Percentiles rank a stretch among this genome's conserved stretches.
phyloP scores from a whole-genome alignment of 1,140 invertebrate genomes.

The Ostrea denselamellosa region DNA sequence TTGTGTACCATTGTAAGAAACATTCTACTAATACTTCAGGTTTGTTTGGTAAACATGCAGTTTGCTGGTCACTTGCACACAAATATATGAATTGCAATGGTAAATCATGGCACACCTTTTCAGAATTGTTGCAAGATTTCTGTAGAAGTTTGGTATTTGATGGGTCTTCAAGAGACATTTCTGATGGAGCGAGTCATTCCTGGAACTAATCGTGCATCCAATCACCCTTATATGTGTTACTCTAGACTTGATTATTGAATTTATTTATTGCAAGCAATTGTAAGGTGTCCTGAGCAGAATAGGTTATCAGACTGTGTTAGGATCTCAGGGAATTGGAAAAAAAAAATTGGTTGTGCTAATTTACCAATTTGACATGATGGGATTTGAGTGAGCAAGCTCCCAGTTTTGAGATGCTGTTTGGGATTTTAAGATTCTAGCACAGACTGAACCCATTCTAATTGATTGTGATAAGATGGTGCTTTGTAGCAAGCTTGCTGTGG shows the following conservation, averaged over 20 bases:
- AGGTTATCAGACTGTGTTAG: neutral
- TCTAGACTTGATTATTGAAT: neutral
- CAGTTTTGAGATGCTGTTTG: neutral
- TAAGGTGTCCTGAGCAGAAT: neutral
- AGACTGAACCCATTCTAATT: no score
- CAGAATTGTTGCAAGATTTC: no score
- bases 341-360: neutral
- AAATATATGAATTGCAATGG: no score
- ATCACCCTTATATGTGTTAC: neutral
- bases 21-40: no score
- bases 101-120: no score
- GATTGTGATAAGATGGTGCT: slow-evolving; percentile 8
- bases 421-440: neutral
- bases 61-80: no score
- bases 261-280: neutral
- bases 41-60: no score
- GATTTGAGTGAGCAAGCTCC: neutral
- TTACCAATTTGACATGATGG: neutral
- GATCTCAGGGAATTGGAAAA: neutral
- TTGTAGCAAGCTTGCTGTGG: neutral
- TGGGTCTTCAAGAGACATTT: neutral
- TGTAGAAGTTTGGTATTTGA: neutral
- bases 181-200: neutral
- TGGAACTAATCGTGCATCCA: neutral
- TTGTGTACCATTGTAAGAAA: neutral